Base-by-base conservation (phyloP, 2,113 vertebrate genomes). In the Ailurus styani region DNA sequence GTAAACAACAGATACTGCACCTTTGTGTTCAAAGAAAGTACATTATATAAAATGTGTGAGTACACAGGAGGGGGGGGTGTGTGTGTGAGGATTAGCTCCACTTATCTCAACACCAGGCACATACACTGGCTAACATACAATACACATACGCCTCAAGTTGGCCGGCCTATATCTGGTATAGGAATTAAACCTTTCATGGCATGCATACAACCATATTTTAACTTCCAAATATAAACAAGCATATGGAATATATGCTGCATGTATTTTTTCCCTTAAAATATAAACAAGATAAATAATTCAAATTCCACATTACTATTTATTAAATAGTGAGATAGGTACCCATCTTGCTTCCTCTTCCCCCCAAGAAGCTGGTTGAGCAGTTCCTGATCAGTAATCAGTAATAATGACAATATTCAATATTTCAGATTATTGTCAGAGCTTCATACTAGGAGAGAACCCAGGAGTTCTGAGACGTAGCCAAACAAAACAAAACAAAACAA, bases 141-240 rank as follows among this genome's bases (percentile, higher is more conserved):
- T 29, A 31, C 4, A n/a, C 5, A n/a, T 20, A 40, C 3, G 83
- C 20, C 62, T 91, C 72, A 79, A 91, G 40, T 66, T 88, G 91
- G 72, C 29, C 42, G 47, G 45, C 83, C 93, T 96, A 73, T 93
- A 93, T 91, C 96, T 95, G 97, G 91, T 62, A 25, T 45, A 87
- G 86, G 77, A 89, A 77, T 95, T 83, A 88, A 73, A 95, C 31
- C 34, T 55, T 95, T 64, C 47, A 2, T 85, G 78, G 78, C 23
- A 82, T 31, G 54, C 50, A 90, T 17, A 17, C 62, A 40, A 21
- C 57, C 23, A 60, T 75, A 91, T 45, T 97, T 95, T 84, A 82
- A 60, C 62, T 96, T 95, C 42, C 62, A 85, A 78, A 70, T 92
- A 85, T 21, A 86, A 21, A 87, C 57, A 68, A 64, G 84, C 42